Conservation (phyloP, 2,113 vertebrate species). For the Agelaius tricolor region DNA sequence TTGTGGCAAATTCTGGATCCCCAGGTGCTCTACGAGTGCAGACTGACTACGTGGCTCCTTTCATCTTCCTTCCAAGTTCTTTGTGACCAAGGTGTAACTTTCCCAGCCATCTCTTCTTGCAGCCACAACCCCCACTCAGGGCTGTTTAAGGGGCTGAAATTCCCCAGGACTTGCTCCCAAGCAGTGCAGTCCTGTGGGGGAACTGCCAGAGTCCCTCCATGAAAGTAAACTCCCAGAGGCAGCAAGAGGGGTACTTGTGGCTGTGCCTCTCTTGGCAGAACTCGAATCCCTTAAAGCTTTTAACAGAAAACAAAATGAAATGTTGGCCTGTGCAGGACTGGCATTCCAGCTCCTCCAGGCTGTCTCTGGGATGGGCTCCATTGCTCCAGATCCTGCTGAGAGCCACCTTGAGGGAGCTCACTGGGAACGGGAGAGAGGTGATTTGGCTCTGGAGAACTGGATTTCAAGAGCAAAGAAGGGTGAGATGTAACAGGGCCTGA, state of each 20-base stretch:
- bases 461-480: background rate
- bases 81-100: background rate
- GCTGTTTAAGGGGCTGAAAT: background rate
- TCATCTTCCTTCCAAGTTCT: background rate
- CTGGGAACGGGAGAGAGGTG: background rate
- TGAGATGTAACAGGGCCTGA: background rate
- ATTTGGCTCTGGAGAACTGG: background rate
- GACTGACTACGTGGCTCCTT: background rate
- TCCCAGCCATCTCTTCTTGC: background rate
- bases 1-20: background rate
- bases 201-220: background rate
- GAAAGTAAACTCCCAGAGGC: background rate
- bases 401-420: background rate
- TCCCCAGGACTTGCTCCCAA: background rate
- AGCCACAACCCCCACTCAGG: background rate
- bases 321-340: rapidly evolving
- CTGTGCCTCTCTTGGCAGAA: background rate
- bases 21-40: background rate
- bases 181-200: rapidly evolving
- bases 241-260: background rate
- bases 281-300: background rate
- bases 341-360: background rate
- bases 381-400: background rate
- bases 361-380: background rate
- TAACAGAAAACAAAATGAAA: background rate